These are phyloP conservation scores for Aegypius monachus DNA, from an alignment of 2,113 vertebrate genomes.

Conservation along the genomic window DNA sequence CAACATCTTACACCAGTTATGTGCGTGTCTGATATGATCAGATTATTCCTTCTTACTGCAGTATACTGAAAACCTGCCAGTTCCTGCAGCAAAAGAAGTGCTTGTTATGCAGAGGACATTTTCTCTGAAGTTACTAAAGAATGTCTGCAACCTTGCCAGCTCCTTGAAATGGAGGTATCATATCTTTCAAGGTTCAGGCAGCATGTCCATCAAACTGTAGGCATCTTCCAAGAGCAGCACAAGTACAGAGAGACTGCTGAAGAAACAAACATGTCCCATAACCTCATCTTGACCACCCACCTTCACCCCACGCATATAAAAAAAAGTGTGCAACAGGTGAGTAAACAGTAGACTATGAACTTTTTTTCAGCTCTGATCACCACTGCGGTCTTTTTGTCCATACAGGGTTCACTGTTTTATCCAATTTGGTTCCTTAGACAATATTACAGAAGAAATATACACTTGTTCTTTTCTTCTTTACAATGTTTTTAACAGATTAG, in stretches of 20 bases:
- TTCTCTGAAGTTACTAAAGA: neutral
- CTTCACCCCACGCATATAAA: neutral
- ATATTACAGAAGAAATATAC: neutral
- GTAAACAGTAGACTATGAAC: neutral
- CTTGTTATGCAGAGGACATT: slow-evolving; percentile 31
- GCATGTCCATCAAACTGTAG: neutral
- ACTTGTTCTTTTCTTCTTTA: neutral
- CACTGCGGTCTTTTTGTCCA: neutral
- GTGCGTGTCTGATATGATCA: neutral
- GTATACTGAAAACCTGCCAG: slow-evolving; percentile 47
- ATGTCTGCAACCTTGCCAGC: neutral
- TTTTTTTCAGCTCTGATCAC: neutral
- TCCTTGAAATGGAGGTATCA: neutral
- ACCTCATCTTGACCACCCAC: neutral
- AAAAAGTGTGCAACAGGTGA: neutral
- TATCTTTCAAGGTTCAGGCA: neutral
- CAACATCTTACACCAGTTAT: neutral
- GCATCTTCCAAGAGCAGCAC: neutral
- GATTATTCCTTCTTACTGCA: slow-evolving; percentile 24
- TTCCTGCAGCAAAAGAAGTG: neutral
- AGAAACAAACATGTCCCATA: neutral
- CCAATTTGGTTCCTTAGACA: neutral
- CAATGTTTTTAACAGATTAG: neutral
- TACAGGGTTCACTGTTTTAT: neutral
- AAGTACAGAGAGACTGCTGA: neutral